Conservation (phyloP, 2,797 vertebrate species). For the Spheniscus humboldti region DNA sequence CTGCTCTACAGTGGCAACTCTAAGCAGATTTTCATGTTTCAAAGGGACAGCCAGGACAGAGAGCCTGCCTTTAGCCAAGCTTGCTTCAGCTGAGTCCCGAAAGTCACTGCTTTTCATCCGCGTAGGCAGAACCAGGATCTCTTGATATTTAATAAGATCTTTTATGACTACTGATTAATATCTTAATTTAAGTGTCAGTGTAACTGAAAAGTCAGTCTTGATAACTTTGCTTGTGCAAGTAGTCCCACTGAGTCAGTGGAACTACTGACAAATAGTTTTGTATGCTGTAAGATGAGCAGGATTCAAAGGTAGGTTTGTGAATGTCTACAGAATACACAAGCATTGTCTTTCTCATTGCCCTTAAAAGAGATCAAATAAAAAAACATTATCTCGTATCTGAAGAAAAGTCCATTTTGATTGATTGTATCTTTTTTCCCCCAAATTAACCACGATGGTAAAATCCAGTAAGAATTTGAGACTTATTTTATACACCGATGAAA, state of each 20-base stretch:
- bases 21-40: slow-evolving; percentile 15
- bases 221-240: background rate
- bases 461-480: background rate
- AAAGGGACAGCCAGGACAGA: background rate
- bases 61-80: background rate
- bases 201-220: background rate
- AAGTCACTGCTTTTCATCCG: background rate
- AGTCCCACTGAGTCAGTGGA: background rate
- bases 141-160: background rate
- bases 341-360: background rate
- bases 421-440: background rate
- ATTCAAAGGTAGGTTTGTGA: slow-evolving; percentile 6
- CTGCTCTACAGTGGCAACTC: slow-evolving; percentile 34
- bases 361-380: background rate
- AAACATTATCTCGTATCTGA: background rate
- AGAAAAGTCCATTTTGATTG: background rate
- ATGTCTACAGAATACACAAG: background rate
- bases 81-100: background rate
- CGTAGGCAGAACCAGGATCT: background rate
- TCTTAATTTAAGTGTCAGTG: background rate
- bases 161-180: background rate
- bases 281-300: background rate
- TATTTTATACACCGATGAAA: background rate
- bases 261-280: background rate
- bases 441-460: background rate